Conservation (phyloP, 2,888 invertebrate species). For the Euphydryas editha region DNA sequence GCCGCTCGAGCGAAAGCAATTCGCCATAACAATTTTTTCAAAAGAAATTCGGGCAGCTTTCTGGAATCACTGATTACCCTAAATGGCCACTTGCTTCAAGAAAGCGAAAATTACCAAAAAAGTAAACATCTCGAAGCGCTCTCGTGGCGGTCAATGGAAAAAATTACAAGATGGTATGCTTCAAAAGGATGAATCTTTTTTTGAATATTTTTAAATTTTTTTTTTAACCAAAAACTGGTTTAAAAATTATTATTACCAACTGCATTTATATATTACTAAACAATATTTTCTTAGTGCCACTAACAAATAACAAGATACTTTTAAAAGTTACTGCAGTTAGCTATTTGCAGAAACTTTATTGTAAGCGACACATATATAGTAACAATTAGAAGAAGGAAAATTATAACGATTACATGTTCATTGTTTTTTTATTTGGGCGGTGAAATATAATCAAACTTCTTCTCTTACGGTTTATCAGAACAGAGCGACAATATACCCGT, state of each 20-base stretch:
- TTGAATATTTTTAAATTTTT: neutral
- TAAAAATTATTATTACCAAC: neutral
- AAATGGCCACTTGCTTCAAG: slow-evolving; percentile 33
- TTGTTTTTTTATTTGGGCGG: no score
- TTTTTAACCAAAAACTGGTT: neutral
- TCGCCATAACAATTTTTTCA: slow-evolving; percentile 31
- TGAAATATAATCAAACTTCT: no score
- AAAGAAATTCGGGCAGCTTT: slow-evolving; percentile 33
- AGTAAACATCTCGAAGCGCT: slow-evolving; percentile 24
- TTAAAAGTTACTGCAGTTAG: no score
- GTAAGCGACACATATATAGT: no score
- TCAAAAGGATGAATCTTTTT: neutral
- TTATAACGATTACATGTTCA: no score
- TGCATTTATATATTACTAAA: neutral
- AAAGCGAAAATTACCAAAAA: slow-evolving; percentile 24
- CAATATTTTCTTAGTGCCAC: neutral
- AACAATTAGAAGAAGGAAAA: no score
- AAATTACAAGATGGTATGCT: slow-evolving; percentile 8
- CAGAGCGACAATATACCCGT: no score
- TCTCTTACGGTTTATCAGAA: no score
- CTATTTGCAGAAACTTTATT: no score
- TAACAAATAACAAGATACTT: no score
- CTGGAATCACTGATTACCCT: slow-evolving; percentile 36
- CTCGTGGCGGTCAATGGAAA: slow-evolving; percentile 13
- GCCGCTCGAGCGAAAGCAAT: slow-evolving; percentile 23